Evolutionary conservation across 2,888 invertebrate genomes (phyloP), one percentile per base, ranked within the genome.

Genomic region (Electrophaes corylata): DNA sequence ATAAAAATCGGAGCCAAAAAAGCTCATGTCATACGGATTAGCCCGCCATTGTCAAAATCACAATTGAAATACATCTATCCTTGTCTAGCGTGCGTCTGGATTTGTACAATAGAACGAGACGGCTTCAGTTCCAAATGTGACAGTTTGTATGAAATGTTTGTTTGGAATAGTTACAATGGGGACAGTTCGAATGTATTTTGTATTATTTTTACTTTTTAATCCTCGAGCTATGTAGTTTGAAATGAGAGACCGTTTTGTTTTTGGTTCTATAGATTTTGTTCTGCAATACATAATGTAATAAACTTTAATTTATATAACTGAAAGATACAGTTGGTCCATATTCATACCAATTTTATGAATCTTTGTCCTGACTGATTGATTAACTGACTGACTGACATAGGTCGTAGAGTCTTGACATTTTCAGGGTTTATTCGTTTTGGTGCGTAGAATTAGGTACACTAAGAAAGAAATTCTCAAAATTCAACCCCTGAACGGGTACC

Each of bases 81-180:
- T 76, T 66, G 70, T 91, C 83, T 72, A 64, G 67, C 81, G 47
- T 62, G 56, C 60, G 61, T 58, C 64, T 62, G 55, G 57, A 37
- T 52, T 44, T 54, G 31, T 52, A 43, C 65, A 48, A 52, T 60
- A 57, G 78, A 88, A 67, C 65, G 87, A 76, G 89, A 86, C 76
- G 68, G 80, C 69, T 86, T 87, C 85, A 84, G 85, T 88, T 85
- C 84, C 84, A 88, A 86, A 89, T 89, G 88, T 88, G 89, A 90
- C 91, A 91, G 89, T 85, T 88, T 84, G 79, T 87, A 84, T 87
- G 87, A 85, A 84, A 85, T 86, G 86, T 89, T 88, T 90, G 90
- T 90, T 88, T 89, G 87, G 76, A 79, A 75, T 82, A 78, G 76
- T 61, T 75, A 84, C 81, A 86, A 86, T 81, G 80, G 83, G 79